These are phyloP conservation scores for Malacosoma neustria DNA, from an alignment of 2,888 invertebrate species.

Conservation along the genomic window DNA sequence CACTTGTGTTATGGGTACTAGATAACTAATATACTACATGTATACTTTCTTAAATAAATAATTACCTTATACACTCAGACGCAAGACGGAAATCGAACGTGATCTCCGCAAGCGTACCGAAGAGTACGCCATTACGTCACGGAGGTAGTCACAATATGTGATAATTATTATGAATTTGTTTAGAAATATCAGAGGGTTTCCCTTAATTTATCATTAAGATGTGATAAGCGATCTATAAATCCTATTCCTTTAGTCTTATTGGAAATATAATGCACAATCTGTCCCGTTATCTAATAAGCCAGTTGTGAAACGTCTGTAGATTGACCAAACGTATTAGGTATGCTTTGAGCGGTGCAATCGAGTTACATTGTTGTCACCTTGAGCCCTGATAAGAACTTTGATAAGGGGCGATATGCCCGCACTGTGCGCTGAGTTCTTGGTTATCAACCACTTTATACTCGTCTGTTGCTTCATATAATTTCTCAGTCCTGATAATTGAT, in stretches of 20 bases:
- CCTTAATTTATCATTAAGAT: not conserved
- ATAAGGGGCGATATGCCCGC: slow-evolving; percentile 4
- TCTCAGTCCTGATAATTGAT: too few relatives aligned
- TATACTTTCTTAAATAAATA: too few relatives aligned
- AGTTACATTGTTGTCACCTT: slow-evolving; percentile 65
- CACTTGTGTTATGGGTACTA: too few relatives aligned
- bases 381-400: slow-evolving; percentile 49
- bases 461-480: too few relatives aligned
- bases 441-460: too few relatives aligned
- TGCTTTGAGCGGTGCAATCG: slow-evolving; percentile 48
- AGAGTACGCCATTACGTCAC: too few relatives aligned
- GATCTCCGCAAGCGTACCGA: too few relatives aligned
- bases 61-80: too few relatives aligned
- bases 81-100: too few relatives aligned
- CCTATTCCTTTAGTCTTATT: not conserved
- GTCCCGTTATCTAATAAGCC: slow-evolving; percentile 2
- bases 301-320: slow-evolving; percentile 22
- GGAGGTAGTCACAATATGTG: not conserved
- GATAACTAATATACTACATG: too few relatives aligned
- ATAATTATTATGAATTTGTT: not conserved
- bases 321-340: slow-evolving; percentile 26
- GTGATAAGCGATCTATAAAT: too few relatives aligned
- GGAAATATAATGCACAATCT: slow-evolving; percentile 1
- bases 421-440: slow-evolving; percentile 10
- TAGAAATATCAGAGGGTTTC: not conserved